Conservation (phyloP, 2,797 vertebrate species). For the Parauchenoglanis punctatus region DNA sequence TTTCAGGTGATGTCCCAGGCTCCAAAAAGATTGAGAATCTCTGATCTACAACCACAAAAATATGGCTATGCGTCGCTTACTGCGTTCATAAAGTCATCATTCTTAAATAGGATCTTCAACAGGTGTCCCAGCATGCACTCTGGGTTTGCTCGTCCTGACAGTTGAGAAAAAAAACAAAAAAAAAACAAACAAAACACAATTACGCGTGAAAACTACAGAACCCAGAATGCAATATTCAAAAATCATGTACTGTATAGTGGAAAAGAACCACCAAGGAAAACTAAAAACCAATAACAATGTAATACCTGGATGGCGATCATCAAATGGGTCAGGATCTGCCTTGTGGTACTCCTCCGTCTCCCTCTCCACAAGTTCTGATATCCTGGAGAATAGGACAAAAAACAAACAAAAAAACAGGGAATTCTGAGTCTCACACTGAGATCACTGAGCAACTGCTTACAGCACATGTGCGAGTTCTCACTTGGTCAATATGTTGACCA, state of each 20-base stretch:
- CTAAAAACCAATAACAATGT: not conserved
- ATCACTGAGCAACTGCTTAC: not conserved
- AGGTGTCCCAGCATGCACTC: constrained; percentile 96
- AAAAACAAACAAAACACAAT: constrained; percentile 13
- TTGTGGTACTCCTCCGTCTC: constrained; percentile 99
- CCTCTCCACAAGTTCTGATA: constrained; percentile 96
- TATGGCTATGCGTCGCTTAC: constrained; percentile 69
- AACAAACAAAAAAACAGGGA: constrained; percentile 7
- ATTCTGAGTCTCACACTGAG: not conserved
- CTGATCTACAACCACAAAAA: not conserved
- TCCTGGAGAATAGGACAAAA: constrained; percentile 72
- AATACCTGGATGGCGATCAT: constrained; percentile 95
- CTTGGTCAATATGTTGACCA: constrained; percentile 94
- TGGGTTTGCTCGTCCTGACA: constrained; percentile 92
- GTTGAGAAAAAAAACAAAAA: constrained; percentile 41
- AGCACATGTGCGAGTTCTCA: constrained; percentile 59
- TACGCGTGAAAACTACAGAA: no score
- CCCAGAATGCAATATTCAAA: not conserved
- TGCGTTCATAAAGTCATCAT: constrained; percentile 99
- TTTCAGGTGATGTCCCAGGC: not conserved
- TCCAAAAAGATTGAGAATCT: not conserved
- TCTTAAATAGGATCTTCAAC: constrained; percentile 98
- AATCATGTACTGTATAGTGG: not conserved
- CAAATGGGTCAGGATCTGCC: constrained; percentile 96
- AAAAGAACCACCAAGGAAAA: not conserved